Percentiles rank a stretch among this genome's conserved stretches.
Evolutionary conservation across 2,888 invertebrate species (phyloP).

Genomic region (Zhuqinia jingwanae): DNA sequence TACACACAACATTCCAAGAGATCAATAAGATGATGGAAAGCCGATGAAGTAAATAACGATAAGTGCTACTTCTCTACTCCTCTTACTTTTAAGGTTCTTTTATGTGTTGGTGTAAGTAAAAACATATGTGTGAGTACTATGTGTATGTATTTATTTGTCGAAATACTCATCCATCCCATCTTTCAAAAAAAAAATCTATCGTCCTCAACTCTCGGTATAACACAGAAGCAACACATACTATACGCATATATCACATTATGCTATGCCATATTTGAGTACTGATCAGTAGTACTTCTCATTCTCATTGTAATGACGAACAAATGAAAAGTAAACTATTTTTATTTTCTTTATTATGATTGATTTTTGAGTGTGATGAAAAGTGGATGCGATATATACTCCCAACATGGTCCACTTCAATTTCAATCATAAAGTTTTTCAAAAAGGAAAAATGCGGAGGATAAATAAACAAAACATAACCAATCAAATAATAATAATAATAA

Average conservation of each 20-base stretch:
- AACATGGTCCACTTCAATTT: slow-evolving; percentile 38
- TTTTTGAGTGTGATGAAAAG: slow-evolving; percentile 48
- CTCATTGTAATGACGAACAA: background rate
- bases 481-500: background rate
- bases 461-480: slow-evolving; percentile 25
- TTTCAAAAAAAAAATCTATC: background rate
- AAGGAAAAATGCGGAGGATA: slow-evolving; percentile 28
- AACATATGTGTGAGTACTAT: background rate
- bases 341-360: slow-evolving; percentile 64
- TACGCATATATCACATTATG: no score
- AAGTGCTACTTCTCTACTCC: slow-evolving; percentile 44
- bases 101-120: no score
- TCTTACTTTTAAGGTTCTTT: slow-evolving; percentile 41
- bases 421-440: slow-evolving; percentile 29
- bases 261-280: no score
- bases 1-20: slow-evolving; percentile 54
- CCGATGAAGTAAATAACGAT: slow-evolving; percentile 55
- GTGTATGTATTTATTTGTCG: slow-evolving; percentile 61
- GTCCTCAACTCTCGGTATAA: background rate
- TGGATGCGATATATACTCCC: slow-evolving; percentile 36
- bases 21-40: slow-evolving; percentile 66
- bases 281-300: background rate
- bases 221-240: background rate
- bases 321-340: slow-evolving; percentile 48
- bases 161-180: slow-evolving; percentile 48